Base-by-base conservation (phyloP, 2,113 vertebrate genomes). In the Seriola dumerili region DNA sequence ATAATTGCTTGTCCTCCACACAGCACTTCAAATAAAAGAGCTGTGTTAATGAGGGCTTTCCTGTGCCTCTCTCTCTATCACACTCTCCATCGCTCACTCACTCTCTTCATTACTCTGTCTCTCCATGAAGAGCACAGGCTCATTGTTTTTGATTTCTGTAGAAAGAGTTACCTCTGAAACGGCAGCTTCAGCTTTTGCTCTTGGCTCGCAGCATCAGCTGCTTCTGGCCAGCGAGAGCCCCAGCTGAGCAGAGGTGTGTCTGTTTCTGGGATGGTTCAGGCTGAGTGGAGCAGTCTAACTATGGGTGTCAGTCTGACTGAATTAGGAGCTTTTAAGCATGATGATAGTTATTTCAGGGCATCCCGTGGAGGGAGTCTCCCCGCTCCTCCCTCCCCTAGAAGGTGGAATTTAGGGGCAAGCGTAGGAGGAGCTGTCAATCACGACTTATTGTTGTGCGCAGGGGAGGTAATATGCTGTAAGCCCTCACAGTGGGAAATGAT, bases 11-110 rank as follows among this genome's bases (percentile, higher is more conserved):
- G 89, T 94, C 92, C 91, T 93, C 88, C 78, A 87, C 80, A 77
- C 84, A 67, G 63, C 92, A 90, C 93, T 95, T 90, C 83, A 93
- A 90, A 87, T 93, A 90, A 91, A 92, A 93, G 91, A 91, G 90
- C 87, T 42, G 78, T 86, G 93, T 94, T 95, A 95, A 96, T 95
- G 92, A 94, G 91, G 91, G 88, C 92, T 94, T 94, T 94, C 88
- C 92, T 90, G 78, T 21, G 8, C 79, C 77, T 80, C 73, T 85
- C 76, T 44, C 57, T 83, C 74, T 75, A 85, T 80, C 86, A 59
- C 71, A 32, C 78, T 77, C 73, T 82, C 62, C 61, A 78, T 91
- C 72, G 8, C 85, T 76, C 69, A 50, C 80, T 88, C 87, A 38
- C 70, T 89, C 85, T 75, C 77, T 80, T 83, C 80, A 85, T 89